Evolutionary conservation across 2,113 vertebrate genomes (phyloP).

Genomic region (Galbula dea): DNA sequence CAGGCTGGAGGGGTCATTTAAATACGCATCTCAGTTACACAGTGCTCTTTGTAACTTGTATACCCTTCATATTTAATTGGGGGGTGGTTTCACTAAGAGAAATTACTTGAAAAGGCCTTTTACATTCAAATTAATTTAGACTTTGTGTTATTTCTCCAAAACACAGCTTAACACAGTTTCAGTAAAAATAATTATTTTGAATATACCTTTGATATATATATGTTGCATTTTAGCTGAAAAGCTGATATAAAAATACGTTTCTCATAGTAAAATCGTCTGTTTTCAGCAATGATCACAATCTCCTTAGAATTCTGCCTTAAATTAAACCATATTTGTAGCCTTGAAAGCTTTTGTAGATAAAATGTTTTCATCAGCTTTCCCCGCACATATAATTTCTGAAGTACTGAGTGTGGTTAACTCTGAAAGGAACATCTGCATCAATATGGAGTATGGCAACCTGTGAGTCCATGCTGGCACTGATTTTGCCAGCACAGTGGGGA

Average conservation of each 20-base stretch:
- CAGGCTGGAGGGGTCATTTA: background rate
- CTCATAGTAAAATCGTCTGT: background rate
- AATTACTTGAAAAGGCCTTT: background rate
- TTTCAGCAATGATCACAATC: background rate
- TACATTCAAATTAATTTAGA: background rate
- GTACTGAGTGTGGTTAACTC: background rate
- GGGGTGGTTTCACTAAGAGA: background rate
- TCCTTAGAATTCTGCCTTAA: background rate
- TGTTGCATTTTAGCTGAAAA: background rate
- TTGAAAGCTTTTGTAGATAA: background rate
- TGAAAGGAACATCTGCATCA: conserved; percentile 27
- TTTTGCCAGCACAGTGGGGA: background rate
- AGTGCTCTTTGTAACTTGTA: background rate
- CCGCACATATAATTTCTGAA: background rate
- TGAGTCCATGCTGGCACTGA: background rate
- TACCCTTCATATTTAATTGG: background rate
- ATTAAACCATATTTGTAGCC: conserved; percentile 1
- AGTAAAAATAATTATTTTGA: background rate
- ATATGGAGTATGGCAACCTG: background rate
- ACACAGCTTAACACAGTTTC: background rate
- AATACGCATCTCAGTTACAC: background rate
- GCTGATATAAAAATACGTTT: background rate
- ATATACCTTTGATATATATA: background rate
- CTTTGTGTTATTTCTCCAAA: background rate
- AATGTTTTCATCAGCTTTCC: conserved; percentile 3